Evolutionary conservation across 2,797 vertebrate genomes (phyloP).

Genomic region (Euthynnus affinis): DNA sequence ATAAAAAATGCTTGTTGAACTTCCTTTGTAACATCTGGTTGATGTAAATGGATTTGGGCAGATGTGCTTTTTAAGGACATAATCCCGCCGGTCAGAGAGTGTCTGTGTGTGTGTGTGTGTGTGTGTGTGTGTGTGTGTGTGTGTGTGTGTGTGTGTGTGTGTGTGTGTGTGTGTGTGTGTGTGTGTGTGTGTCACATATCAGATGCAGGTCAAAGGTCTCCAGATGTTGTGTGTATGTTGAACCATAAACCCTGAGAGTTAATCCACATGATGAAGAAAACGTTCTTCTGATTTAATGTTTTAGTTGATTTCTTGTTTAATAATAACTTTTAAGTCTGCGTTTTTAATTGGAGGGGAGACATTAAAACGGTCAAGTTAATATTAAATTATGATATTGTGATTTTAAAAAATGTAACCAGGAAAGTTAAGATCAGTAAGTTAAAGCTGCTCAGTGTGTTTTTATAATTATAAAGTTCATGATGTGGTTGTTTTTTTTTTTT

Average conservation of each 20-base stretch:
- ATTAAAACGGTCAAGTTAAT: not conserved
- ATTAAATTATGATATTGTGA: slow-evolving; percentile 2
- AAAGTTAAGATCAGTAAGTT: not conserved
- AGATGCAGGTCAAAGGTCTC: slow-evolving; percentile 24
- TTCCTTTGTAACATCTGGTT: slow-evolving; percentile 18
- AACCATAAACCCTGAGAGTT: slow-evolving; percentile 1
- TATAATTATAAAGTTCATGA: not conserved
- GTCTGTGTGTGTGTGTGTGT: slow-evolving; percentile 17
- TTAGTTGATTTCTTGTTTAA: not conserved
- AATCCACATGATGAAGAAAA: slow-evolving; percentile 16
- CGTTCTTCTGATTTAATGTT: not conserved
- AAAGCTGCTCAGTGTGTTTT: not conserved
- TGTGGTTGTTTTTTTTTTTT: too few species aligned
- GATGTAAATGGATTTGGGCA: slow-evolving; percentile 36
- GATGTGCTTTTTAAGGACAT: slow-evolving; percentile 35
- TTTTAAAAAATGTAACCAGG: not conserved
- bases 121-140: too few species aligned
- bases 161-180: too few species aligned
- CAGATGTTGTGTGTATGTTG: slow-evolving; percentile 54
- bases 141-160: slow-evolving; percentile 18
- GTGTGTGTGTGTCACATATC: slow-evolving; percentile 30
- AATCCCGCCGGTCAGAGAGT: slow-evolving; percentile 30
- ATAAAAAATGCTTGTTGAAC: slow-evolving; percentile 10
- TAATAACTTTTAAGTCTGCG: not conserved
- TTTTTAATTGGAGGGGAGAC: not conserved